Evolutionary conservation across 2,888 invertebrate genomes (phyloP).

Genomic region (Mylabris sibirica): DNA sequence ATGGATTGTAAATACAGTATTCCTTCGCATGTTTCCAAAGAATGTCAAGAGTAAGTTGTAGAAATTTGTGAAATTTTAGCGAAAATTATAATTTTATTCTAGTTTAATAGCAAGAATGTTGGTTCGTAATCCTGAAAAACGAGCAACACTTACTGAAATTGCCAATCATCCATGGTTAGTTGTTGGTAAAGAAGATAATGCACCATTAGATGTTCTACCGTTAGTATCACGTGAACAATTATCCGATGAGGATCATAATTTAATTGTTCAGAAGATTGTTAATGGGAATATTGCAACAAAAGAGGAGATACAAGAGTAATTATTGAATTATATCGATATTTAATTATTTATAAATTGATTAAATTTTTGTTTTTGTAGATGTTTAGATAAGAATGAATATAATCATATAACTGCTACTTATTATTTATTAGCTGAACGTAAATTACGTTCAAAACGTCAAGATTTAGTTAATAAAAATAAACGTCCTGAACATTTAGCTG

Average conservation of each 20-base stretch:
- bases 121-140: conserved; percentile 89
- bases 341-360: not conserved
- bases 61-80: not conserved
- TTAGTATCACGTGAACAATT: conserved; percentile 89
- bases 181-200: conserved; percentile 63
- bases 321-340: conserved; percentile 40
- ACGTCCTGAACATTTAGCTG: conserved; percentile 59
- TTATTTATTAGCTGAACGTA: conserved; percentile 93
- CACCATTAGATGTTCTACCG: conserved; percentile 73
- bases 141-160: conserved; percentile 89
- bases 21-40: conserved; percentile 84
- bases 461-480: conserved; percentile 64
- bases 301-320: conserved; percentile 90
- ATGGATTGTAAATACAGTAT: conserved; percentile 99
- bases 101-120: conserved; percentile 93
- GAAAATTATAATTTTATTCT: conserved; percentile 19
- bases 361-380: conserved; percentile 64
- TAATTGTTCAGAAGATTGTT: conserved; percentile 95
- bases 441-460: conserved; percentile 80
- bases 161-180: conserved; percentile 85
- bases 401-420: conserved; percentile 99
- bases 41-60: conserved; percentile 76
- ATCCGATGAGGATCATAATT: conserved; percentile 88
- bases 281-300: conserved; percentile 93
- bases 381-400: conserved; percentile 94